phyloP scores from a whole-genome alignment of 2,797 vertebrate genomes.

The Helicolenus hilgendorfi region DNA sequence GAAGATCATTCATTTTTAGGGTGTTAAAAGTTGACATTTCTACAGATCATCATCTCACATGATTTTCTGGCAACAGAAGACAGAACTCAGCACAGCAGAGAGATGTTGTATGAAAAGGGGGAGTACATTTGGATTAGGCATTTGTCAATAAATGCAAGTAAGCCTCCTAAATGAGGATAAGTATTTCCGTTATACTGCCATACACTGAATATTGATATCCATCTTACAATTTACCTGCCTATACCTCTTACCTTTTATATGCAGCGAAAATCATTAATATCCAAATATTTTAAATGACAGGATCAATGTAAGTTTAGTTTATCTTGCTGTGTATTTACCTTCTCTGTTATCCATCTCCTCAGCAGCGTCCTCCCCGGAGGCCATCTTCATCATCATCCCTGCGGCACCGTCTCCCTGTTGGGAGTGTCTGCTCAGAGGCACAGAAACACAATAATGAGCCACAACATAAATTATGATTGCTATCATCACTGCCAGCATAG shows the following conservation, averaged over 20 bases:
- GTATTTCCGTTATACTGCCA: not conserved
- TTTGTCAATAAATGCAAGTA: not conserved
- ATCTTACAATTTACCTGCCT: not conserved
- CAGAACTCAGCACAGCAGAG: not conserved
- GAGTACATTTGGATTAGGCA: not conserved
- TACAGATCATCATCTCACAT: not conserved
- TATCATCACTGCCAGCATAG: constrained; percentile 56
- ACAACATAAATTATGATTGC: constrained; percentile 72
- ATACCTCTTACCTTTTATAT: not conserved
- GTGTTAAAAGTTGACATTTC: not conserved
- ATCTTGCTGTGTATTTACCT: constrained; percentile 84
- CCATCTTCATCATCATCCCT: constrained; percentile 79
- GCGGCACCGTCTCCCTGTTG: constrained; percentile 58
- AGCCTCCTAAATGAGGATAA: not conserved
- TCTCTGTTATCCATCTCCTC: constrained; percentile 90
- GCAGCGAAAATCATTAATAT: constrained; percentile 36
- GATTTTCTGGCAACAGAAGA: not conserved
- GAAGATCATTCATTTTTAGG: not conserved
- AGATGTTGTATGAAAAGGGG: not conserved
- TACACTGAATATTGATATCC: not conserved
- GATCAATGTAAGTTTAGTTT: not conserved
- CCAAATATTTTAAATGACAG: not conserved
- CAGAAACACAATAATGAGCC: constrained; percentile 78
- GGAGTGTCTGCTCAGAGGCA: constrained; percentile 71
- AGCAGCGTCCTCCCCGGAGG: constrained; percentile 83